These are phyloP conservation scores for Semnopithecus entellus DNA, from an alignment of 2,113 vertebrate species.

Conservation along the genomic window DNA sequence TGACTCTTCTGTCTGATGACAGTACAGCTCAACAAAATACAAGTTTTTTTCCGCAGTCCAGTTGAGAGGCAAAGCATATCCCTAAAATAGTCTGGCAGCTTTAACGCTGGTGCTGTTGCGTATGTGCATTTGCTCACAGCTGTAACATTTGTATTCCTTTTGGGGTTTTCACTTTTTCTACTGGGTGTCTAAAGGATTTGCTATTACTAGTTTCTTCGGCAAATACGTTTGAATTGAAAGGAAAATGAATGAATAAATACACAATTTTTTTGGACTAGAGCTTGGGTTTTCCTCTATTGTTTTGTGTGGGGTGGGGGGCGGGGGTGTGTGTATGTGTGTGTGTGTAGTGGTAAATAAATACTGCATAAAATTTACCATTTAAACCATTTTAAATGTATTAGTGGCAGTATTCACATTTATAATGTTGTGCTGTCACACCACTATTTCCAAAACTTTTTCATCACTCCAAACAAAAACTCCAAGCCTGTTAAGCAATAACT, in stretches of 20 bases:
- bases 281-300: background rate
- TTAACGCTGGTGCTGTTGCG: accelerated
- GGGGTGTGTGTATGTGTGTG: background rate
- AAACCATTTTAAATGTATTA: background rate
- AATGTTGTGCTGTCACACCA: background rate
- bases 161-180: background rate
- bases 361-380: background rate
- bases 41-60: background rate
- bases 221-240: background rate
- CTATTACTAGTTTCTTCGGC: background rate
- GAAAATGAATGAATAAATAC: background rate
- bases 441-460: background rate
- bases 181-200: background rate
- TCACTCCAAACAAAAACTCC: background rate
- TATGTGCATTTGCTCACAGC: background rate
- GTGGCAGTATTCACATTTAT: background rate
- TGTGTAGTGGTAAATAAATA: background rate
- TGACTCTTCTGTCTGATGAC: too few species aligned
- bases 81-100: background rate
- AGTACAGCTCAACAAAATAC: background rate
- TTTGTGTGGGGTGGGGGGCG: too few species aligned
- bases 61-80: background rate
- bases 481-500: background rate
- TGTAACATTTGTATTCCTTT: background rate
- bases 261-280: background rate